These are phyloP conservation scores for Seison nebaliae DNA, from an alignment of 1,140 invertebrate species.

Conservation along the genomic window DNA sequence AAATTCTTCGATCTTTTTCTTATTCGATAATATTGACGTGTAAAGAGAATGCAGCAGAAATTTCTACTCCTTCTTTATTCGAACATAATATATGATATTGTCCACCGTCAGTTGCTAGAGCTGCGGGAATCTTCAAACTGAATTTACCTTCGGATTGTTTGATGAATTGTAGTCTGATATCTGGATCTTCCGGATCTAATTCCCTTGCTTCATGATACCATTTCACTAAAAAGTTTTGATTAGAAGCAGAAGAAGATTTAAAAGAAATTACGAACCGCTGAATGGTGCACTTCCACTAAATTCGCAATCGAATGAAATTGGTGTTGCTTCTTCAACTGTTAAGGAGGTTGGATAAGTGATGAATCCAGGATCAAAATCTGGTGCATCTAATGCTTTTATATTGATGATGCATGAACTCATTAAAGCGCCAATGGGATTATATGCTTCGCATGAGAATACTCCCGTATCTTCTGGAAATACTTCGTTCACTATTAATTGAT, in stretches of 20 bases:
- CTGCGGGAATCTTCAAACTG: slow-evolving; percentile 1
- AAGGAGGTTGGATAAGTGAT: slow-evolving; percentile 1
- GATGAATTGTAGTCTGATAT: background rate
- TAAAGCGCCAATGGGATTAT: background rate
- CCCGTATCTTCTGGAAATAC: slow-evolving; percentile 13
- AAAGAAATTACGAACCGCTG: background rate
- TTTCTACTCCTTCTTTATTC: slow-evolving; percentile 11
- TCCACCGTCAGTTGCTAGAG: slow-evolving; percentile 8
- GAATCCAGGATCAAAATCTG: slow-evolving; percentile 10
- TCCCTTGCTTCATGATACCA: slow-evolving; percentile 3
- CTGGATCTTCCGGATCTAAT: background rate
- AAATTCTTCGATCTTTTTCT: too few relatives aligned
- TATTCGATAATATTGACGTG: too few relatives aligned
- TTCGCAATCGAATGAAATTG: slow-evolving; percentile 1
- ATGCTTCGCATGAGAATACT: slow-evolving; percentile 6
- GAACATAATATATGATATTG: slow-evolving; percentile 4
- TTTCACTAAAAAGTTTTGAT: background rate
- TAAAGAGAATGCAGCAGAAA: slow-evolving; percentile 10
- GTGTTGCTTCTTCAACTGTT: background rate
- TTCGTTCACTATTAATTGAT: slow-evolving; percentile 7
- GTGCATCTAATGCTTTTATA: slow-evolving; percentile 7
- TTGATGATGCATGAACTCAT: slow-evolving; percentile 8
- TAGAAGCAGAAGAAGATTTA: background rate
- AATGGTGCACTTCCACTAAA: slow-evolving; percentile 7
- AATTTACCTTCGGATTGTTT: background rate